Percentiles rank a stretch among this genome's conserved stretches.
These are phyloP conservation scores for Drosophila merina DNA, from an alignment of 2,888 invertebrate species.

Conservation along the genomic window DNA sequence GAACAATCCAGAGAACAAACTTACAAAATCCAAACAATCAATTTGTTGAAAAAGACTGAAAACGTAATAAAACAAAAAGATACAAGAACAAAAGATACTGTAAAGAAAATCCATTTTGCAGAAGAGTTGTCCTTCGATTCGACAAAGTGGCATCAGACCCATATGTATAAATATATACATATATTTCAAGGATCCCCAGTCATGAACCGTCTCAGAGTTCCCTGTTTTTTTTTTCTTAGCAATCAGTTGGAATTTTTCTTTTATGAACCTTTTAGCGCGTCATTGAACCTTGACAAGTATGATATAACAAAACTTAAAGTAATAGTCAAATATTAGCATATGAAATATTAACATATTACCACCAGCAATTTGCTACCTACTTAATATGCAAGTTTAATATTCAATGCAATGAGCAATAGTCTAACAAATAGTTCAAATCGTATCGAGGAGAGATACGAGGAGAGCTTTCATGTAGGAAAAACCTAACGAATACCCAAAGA, in stretches of 20 bases:
- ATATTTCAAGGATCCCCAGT: slow-evolving; percentile 58
- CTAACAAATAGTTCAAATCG: slow-evolving; percentile 50
- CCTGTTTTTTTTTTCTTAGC: slow-evolving; percentile 18
- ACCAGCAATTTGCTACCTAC: slow-evolving; percentile 76
- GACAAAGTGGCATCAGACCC: slow-evolving; percentile 22
- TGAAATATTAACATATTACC: slow-evolving; percentile 64
- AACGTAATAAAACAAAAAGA: slow-evolving; percentile 16
- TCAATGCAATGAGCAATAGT: slow-evolving; percentile 46
- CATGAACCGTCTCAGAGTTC: slow-evolving; percentile 38
- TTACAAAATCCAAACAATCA: slow-evolving; percentile 75
- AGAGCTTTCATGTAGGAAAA: slow-evolving; percentile 43
- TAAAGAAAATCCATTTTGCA: slow-evolving; percentile 36
- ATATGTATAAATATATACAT: slow-evolving; percentile 1
- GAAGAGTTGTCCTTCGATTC: slow-evolving; percentile 15
- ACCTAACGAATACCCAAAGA: slow-evolving; percentile 30
- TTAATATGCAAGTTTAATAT: slow-evolving; percentile 65
- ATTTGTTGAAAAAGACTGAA: slow-evolving; percentile 75
- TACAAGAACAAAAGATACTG: slow-evolving; percentile 6
- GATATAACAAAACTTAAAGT: slow-evolving; percentile 39
- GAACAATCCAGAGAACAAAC: slow-evolving; percentile 77
- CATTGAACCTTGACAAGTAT: slow-evolving; percentile 47
- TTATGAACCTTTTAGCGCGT: slow-evolving; percentile 54
- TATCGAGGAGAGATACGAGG: slow-evolving; percentile 22
- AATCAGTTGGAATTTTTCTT: slow-evolving; percentile 6
- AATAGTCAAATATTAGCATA: slow-evolving; percentile 71